A percentile compares a stretch with the other conserved stretches of the same genome.
These are phyloP conservation scores for Epinephelus malabaricus DNA, from an alignment of 2,797 vertebrate species.

Conservation along the genomic window DNA sequence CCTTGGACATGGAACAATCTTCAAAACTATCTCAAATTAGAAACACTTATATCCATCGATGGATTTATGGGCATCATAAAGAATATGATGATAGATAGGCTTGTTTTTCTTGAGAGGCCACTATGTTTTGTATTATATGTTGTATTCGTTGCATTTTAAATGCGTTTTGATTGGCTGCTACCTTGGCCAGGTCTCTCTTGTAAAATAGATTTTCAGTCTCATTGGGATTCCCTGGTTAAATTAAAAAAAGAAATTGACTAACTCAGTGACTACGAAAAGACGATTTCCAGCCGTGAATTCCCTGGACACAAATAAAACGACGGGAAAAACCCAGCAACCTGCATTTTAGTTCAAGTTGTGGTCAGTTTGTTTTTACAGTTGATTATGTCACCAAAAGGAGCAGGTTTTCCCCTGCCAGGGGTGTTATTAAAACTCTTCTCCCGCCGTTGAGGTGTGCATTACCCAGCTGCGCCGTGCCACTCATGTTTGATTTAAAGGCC, in stretches of 20 bases:
- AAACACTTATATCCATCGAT: no score
- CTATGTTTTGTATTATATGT: no score
- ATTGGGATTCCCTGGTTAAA: no score
- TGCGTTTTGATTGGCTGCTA: no score
- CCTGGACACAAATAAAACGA: conserved; percentile 13
- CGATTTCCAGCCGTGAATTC: conserved; percentile 12
- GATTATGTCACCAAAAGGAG: conserved; percentile 43
- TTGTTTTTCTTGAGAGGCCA: no score
- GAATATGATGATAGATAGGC: no score
- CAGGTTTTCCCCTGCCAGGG: conserved; percentile 26
- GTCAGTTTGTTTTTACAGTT: conserved; percentile 49
- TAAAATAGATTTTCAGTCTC: no score
- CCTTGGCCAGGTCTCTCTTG: no score
- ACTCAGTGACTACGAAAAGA: background rate
- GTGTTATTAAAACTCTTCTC: conserved; percentile 45
- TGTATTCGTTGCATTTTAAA: no score
- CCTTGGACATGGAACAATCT: no score
- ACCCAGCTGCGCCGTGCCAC: conserved; percentile 6
- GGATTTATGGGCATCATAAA: no score
- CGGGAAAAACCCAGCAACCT: conserved; percentile 16
- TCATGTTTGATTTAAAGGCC: conserved; percentile 62
- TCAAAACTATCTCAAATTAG: no score
- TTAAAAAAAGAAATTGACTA: background rate
- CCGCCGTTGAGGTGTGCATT: conserved; percentile 37
- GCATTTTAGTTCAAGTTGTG: conserved; percentile 45